Conservation (phyloP, 2,797 vertebrate species). For the Bryconaethiops microstoma region DNA sequence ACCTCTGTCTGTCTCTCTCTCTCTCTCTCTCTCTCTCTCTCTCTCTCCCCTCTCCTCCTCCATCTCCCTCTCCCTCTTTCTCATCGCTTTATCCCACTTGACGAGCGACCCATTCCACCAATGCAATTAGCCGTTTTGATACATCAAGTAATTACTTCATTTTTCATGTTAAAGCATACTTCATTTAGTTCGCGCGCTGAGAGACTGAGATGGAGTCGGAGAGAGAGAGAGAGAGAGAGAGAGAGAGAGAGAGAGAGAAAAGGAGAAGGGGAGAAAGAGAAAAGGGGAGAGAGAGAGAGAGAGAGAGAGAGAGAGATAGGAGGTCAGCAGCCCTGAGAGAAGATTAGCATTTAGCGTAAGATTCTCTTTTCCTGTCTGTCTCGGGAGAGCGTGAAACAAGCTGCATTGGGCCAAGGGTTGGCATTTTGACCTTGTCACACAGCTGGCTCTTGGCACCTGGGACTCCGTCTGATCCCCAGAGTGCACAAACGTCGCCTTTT, state of each 20-base stretch:
- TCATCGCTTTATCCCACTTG: conserved; percentile 64
- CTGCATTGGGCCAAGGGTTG: conserved; percentile 73
- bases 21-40: conserved; percentile 51
- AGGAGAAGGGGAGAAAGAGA: conserved; percentile 50
- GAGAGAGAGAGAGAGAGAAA: conserved; percentile 19
- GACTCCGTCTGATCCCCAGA: conserved; percentile 68
- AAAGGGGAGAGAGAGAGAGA: conserved; percentile 66
- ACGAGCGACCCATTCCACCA: conserved; percentile 74
- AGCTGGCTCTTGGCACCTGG: conserved; percentile 70
- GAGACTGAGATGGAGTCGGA: conserved; percentile 62
- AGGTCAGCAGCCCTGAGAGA: conserved; percentile 84
- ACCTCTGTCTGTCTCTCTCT: conserved; percentile 21
- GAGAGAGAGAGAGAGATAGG: too few species aligned
- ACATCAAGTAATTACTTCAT: conserved; percentile 90
- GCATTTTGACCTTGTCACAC: conserved; percentile 79
- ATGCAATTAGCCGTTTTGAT: conserved; percentile 85
- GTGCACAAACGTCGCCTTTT: conserved; percentile 42
- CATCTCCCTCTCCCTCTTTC: conserved; percentile 59
- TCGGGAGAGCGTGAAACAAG: conserved; percentile 68
- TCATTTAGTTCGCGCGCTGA: conserved; percentile 80
- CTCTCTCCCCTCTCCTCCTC: conserved; percentile 26
- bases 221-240: conserved; percentile 17
- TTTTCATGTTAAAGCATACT: conserved; percentile 84
- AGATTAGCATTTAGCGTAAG: conserved; percentile 83
- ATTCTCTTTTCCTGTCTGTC: conserved; percentile 61